Base-by-base conservation (phyloP, 2,888 invertebrate species). In the Cerceris rybyensis region DNA sequence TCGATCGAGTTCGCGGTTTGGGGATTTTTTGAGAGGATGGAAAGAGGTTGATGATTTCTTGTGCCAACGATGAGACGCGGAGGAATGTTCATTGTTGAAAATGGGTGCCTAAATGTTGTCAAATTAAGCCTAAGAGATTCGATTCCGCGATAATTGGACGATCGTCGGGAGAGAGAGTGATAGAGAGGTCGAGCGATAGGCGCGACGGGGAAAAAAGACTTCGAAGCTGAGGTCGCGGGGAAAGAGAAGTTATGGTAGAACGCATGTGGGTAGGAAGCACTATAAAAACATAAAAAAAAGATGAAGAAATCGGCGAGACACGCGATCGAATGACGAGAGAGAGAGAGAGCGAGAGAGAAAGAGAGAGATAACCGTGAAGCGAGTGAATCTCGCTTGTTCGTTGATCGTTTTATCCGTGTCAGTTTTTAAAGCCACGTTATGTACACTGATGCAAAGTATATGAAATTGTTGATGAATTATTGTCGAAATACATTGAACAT, bases 401-500 rank as follows among this genome's bases (percentile, higher is more conserved):
- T 78, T 68, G 67, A 54, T 64, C 64, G 66, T 68, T 73, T 52
- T 52, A 46, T 28, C 46, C 61, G 78, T 72, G 69, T 66, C 69
- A 69, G 72, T 70, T 66, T 66, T 77, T 66, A 63, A 73, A 78
- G 82, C 81, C 84, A 86, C 83, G 88, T 89, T 89, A 88, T 90
- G 89, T 89, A 90, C 77, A 88, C 83, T 78, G 74, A 76, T 85
- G 76, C 74, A 81, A 87, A 88, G 86, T 88, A 88, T 88, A 89
- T 89, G 80, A 82, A 88, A 88, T 87, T 89, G 89, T 89, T 89
- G 87, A 88, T 83, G 83, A 78, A 86, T 86, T 85, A 85, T 88
- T 87, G 81, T 88, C 85, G 82, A 88, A 89, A 89, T 90, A 90
- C 87, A 90, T 88, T 84, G 79, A 82, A 78, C 82, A 80, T 86